These are phyloP conservation scores for Eueremaeus valkanovi DNA, from an alignment of 2,888 invertebrate species.

Conservation along the genomic window DNA sequence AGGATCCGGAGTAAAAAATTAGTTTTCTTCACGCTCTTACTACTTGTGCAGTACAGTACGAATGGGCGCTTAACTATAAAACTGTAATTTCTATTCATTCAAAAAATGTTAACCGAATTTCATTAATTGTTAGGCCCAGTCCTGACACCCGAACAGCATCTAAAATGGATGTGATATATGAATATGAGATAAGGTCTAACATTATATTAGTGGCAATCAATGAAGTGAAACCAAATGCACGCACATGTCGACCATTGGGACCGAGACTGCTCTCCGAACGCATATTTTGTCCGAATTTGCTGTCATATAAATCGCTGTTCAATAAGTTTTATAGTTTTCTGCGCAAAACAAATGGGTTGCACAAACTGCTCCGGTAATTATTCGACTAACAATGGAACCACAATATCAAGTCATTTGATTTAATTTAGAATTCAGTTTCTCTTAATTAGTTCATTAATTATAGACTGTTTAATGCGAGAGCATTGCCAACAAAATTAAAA, in stretches of 20 bases:
- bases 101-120: not conserved
- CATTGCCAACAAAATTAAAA: not conserved
- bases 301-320: constrained; percentile 29
- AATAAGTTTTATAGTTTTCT: constrained; percentile 13
- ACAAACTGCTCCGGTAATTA: not conserved
- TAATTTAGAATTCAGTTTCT: constrained; percentile 11
- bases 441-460: constrained; percentile 14
- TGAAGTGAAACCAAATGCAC: constrained; percentile 20
- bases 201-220: constrained; percentile 19
- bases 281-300: constrained; percentile 20
- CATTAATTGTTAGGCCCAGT: constrained; percentile 9
- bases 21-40: not conserved
- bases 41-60: not conserved
- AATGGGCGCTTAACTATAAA: not conserved
- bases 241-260: constrained; percentile 24
- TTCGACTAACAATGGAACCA: not conserved
- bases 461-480: not conserved
- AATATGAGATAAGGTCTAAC: constrained; percentile 18
- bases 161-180: constrained; percentile 27
- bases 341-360: constrained; percentile 1
- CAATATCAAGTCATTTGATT: constrained; percentile 16
- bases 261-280: not conserved
- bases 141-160: not conserved
- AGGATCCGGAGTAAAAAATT: not conserved
- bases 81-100: constrained; percentile 16